phyloP scores from a whole-genome alignment of 2,888 invertebrate genomes.

The Palloptera scutellata region DNA sequence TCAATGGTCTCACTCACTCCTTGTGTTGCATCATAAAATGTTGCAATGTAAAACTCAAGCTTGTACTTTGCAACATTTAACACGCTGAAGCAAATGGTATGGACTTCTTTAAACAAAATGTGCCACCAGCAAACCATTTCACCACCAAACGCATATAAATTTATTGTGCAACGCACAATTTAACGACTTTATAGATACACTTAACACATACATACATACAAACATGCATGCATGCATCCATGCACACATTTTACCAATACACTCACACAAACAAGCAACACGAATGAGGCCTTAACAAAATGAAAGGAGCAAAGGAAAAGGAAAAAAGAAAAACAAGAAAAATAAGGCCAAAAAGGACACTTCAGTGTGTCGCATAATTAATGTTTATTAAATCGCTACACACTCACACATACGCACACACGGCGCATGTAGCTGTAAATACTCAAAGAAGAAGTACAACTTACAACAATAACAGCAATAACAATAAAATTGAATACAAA shows the following conservation, averaged over 20 bases:
- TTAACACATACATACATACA: not conserved
- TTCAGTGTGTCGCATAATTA: slow-evolving; percentile 24
- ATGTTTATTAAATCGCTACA: slow-evolving; percentile 37
- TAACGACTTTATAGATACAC: slow-evolving; percentile 18
- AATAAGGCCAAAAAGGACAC: not conserved
- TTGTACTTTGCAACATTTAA: no score
- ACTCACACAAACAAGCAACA: not conserved
- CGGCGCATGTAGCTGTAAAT: slow-evolving; percentile 16
- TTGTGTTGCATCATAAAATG: no score
- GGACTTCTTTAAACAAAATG: no score
- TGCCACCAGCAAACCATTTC: no score
- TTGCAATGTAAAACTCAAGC: no score
- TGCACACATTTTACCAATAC: not conserved
- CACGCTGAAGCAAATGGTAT: no score
- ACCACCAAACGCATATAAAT: slow-evolving; percentile 24
- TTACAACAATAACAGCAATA: not conserved
- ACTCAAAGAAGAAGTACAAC: no score
- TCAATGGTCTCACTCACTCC: no score
- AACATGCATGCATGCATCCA: not conserved
- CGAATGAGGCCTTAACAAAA: slow-evolving; percentile 3
- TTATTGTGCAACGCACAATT: slow-evolving; percentile 29
- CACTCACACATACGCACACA: no score
- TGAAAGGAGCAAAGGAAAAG: not conserved
- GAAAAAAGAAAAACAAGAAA: not conserved
- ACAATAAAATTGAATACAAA: not conserved